Conservation (phyloP, 1,140 invertebrate genomes). For the Laupala kohalensis region DNA sequence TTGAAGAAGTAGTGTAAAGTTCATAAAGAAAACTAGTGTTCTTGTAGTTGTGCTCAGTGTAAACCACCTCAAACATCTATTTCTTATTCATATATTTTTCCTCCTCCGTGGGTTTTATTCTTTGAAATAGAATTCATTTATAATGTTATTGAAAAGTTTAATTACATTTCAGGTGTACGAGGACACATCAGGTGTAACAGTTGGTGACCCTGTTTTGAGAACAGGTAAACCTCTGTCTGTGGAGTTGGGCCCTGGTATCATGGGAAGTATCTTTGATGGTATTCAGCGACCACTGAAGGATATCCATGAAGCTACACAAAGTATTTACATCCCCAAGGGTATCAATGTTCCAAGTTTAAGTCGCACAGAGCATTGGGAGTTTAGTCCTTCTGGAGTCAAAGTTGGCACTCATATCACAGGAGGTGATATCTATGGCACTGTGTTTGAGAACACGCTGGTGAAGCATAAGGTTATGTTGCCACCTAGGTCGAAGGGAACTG, state of each 20-base stretch:
- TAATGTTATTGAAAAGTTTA: no score
- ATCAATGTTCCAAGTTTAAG: constrained; percentile 85
- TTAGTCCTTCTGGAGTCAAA: constrained; percentile 75
- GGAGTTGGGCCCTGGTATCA: constrained; percentile 97
- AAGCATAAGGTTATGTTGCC: constrained; percentile 94
- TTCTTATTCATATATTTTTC: no score
- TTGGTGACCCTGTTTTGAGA: constrained; percentile 94
- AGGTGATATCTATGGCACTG: constrained; percentile 90
- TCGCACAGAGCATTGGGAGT: constrained; percentile 81
- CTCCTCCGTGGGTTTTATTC: no score
- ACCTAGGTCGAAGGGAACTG: constrained; percentile 87
- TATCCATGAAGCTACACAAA: constrained; percentile 83
- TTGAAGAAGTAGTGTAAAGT: no score
- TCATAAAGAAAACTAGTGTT: no score
- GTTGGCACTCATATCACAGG: constrained; percentile 94
- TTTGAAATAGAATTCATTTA: no score
- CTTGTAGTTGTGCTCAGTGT: no score
- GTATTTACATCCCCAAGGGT: constrained; percentile 99
- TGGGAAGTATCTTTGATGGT: constrained; percentile 98
- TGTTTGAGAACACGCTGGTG: constrained; percentile 93
- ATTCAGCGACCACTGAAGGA: constrained; percentile 97
- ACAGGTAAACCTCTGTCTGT: constrained; percentile 98
- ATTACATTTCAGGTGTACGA: constrained; percentile 99
- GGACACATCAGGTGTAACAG: constrained; percentile 98
- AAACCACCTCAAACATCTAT: no score